Conservation (phyloP, 2,888 invertebrate genomes). For the Caenorhabditis japonica region DNA sequence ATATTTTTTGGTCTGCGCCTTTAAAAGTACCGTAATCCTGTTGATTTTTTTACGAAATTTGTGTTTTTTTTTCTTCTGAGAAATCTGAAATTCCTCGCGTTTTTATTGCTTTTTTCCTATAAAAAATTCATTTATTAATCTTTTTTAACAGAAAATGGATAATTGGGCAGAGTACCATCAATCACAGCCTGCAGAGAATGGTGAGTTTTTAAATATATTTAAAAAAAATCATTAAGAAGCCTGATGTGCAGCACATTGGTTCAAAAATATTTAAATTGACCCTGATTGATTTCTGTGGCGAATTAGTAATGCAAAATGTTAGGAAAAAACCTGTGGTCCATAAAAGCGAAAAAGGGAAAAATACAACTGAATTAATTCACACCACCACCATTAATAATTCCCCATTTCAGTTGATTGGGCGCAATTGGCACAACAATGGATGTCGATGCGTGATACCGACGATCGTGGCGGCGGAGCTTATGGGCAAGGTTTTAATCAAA, state of each 20-base stretch:
- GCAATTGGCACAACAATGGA: slow-evolving; percentile 73
- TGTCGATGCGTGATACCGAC: slow-evolving; percentile 56
- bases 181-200: slow-evolving; percentile 44
- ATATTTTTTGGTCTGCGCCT: neutral
- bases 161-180: slow-evolving; percentile 46
- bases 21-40: neutral
- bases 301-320: no score
- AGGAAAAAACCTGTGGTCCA: no score
- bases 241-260: no score
- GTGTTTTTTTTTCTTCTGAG: no score
- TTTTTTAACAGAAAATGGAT: no score
- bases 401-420: slow-evolving; percentile 73
- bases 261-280: no score
- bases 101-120: neutral
- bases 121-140: neutral
- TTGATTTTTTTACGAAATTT: neutral
- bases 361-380: no score
- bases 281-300: no score
- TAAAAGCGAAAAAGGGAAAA: no score
- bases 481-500: neutral
- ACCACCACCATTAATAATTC: neutral
- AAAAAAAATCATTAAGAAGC: neutral
- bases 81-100: no score
- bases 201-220: slow-evolving; percentile 9
- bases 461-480: slow-evolving; percentile 4